phyloP scores from a whole-genome alignment of 2,797 vertebrate species.

The Nothura maculosa region DNA sequence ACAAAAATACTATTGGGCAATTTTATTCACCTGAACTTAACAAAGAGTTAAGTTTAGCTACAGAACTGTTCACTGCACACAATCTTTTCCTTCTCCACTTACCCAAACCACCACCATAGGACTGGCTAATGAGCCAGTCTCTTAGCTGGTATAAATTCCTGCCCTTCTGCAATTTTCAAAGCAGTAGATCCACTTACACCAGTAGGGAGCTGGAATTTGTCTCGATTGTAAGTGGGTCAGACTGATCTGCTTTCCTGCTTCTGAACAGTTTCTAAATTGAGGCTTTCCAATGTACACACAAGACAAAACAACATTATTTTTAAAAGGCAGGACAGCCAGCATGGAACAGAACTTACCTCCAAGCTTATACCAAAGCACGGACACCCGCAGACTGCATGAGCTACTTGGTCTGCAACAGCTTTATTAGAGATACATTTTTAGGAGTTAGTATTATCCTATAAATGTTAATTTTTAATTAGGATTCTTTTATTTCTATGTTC shows the following conservation, averaged over 20 bases:
- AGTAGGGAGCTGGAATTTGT: not conserved
- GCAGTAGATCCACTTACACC: not conserved
- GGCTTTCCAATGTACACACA: rapidly evolving
- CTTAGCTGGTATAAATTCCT: not conserved
- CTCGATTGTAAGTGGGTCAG: not conserved
- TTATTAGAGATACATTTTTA: not conserved
- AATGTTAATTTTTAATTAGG: not conserved
- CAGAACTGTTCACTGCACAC: not conserved
- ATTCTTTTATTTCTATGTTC: not conserved
- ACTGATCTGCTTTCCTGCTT: not conserved
- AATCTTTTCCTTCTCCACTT: not conserved
- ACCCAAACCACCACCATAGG: rapidly evolving
- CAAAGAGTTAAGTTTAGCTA: not conserved
- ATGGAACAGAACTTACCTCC: not conserved
- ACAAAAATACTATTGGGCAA: rapidly evolving
- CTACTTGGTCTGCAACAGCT: not conserved
- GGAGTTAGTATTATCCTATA: not conserved
- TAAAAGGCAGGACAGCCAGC: too few species aligned
- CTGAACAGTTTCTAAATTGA: not conserved
- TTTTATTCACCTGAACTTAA: not conserved
- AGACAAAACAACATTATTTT: not conserved
- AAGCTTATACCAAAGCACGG: not conserved
- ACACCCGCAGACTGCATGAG: not conserved
- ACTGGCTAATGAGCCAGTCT: not conserved
- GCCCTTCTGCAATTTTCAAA: not conserved